phyloP scores from a whole-genome alignment of 2,113 vertebrate species.

The Procavia capensis region DNA sequence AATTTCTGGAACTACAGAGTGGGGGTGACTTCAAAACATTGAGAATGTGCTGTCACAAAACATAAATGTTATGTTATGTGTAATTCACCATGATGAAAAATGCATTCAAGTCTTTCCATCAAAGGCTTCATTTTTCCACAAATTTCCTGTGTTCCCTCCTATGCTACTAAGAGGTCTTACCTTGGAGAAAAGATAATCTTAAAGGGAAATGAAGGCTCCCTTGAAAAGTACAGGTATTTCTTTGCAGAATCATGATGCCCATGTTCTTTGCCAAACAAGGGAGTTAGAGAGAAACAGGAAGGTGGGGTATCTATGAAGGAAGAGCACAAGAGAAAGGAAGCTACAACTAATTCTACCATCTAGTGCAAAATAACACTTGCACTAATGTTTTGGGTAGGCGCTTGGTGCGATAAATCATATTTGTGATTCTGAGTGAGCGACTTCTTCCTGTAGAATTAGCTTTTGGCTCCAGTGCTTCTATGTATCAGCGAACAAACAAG shows the following conservation, averaged over 20 bases:
- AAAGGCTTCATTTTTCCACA: background rate
- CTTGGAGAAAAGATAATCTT: slow-evolving; percentile 73
- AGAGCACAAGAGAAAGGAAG: slow-evolving; percentile 76
- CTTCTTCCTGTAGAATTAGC: slow-evolving; percentile 84
- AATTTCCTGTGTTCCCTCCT: background rate
- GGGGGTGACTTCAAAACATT: too few relatives aligned
- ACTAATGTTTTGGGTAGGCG: slow-evolving; percentile 73
- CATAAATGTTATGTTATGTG: too few relatives aligned
- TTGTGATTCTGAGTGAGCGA: slow-evolving; percentile 81
- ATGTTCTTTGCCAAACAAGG: slow-evolving; percentile 75
- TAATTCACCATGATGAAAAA: too few relatives aligned
- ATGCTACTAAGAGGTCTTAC: slow-evolving; percentile 28
- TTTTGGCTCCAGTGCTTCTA: slow-evolving; percentile 82
- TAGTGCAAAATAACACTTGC: slow-evolving; percentile 69
- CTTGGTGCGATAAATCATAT: slow-evolving; percentile 60
- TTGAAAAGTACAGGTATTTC: slow-evolving; percentile 83
- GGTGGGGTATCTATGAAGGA: background rate
- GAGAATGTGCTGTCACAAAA: too few relatives aligned
- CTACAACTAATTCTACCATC: slow-evolving; percentile 87
- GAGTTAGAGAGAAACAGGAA: background rate
- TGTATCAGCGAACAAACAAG: slow-evolving; percentile 83
- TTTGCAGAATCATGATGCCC: slow-evolving; percentile 86
- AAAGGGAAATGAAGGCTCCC: slow-evolving; percentile 87
- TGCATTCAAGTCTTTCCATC: background rate
- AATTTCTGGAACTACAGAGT: background rate